Evolutionary conservation across 35 echinoderm and acorn worm species (phyloP), one percentile per base, ranked within the genome.

Genomic region (Ophiothrix spiculata): DNA sequence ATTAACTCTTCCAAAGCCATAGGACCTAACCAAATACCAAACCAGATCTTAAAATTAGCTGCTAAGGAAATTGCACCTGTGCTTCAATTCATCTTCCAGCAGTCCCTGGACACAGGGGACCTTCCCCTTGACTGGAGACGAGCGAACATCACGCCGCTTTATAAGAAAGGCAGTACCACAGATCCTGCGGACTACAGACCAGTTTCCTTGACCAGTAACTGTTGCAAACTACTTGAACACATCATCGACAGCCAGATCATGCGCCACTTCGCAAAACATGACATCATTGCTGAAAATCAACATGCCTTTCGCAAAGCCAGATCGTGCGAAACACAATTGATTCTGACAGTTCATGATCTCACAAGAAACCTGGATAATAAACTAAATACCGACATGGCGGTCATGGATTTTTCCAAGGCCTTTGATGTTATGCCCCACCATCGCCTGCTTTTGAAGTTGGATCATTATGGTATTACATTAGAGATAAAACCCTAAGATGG

Each of bases 161-260:
- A 45, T 60, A 83, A 90, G 41, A 90, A 84, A 76, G 88, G 88
- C 49, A 31, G 29, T 8, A 75, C 39, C 34, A 36, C 80, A 25
- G 74, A 84, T 75, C 81, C 75, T n/a, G 81, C 56, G 2, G 84
- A 90, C 75, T 90, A 84, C 36, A n/a, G 88, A 36, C 88, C 88
- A 23, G 38, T 90, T 21, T 82, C 88, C 6, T 33, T 84, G 38
- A 90, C 88, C 32, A 75, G 46, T 31, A 83, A 38, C 36, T 74
- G 33, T 29, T 82, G 88, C 39, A 90, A 90, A 75, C 13, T 90
- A 21, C 74, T 83, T 31, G 88, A 90, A 34, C 86, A 81, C 39
- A 81, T 81, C 10, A 38, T 81, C 25, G 37, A 42, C 15, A 88
- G 76, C 56, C 76, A 81, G 16, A 16, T 88, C 16, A 74, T 77